These are phyloP conservation scores for Ichneumoninae sp. DNA, from an alignment of 2,888 invertebrate genomes.

Conservation along the genomic window DNA sequence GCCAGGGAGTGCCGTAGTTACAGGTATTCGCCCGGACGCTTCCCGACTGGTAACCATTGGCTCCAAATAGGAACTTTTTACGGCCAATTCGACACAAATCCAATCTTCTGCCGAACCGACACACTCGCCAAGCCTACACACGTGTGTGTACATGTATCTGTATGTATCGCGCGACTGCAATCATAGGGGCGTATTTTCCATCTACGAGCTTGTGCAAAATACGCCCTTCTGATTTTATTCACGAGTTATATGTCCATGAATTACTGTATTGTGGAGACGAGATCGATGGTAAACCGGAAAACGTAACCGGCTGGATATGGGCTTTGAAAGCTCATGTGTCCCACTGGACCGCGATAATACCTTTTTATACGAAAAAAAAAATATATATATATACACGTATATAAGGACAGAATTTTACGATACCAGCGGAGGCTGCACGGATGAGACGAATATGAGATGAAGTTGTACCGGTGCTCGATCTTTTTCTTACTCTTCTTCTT, in stretches of 20 bases:
- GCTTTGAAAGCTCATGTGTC: conserved; percentile 13
- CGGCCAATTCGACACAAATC: conserved; percentile 43
- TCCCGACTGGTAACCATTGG: conserved; percentile 5
- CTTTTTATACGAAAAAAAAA: conserved; percentile 1
- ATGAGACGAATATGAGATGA: conserved; percentile 23
- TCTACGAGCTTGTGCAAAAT: not conserved
- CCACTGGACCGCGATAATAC: conserved; percentile 19
- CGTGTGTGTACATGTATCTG: not conserved
- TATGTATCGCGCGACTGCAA: not conserved
- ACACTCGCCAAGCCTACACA: not conserved
- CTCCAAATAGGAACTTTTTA: conserved; percentile 41
- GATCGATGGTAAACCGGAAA: conserved; percentile 12
- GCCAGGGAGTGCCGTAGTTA: not conserved
- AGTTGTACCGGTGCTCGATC: conserved; percentile 1
- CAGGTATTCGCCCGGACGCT: conserved; percentile 9
- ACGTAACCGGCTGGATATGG: conserved; percentile 8
- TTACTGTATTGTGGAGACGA: conserved; percentile 25
- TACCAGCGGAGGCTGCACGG: conserved; percentile 12
- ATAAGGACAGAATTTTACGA: conserved; percentile 41
- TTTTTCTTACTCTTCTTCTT: conserved; percentile 8
- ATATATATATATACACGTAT: not conserved
- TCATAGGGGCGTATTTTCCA: not conserved
- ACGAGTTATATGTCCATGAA: not conserved
- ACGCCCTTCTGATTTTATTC: not conserved
- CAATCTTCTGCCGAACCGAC: conserved; percentile 45